phyloP scores from a whole-genome alignment of 1,140 invertebrate genomes.

The Zophobas atratus region DNA sequence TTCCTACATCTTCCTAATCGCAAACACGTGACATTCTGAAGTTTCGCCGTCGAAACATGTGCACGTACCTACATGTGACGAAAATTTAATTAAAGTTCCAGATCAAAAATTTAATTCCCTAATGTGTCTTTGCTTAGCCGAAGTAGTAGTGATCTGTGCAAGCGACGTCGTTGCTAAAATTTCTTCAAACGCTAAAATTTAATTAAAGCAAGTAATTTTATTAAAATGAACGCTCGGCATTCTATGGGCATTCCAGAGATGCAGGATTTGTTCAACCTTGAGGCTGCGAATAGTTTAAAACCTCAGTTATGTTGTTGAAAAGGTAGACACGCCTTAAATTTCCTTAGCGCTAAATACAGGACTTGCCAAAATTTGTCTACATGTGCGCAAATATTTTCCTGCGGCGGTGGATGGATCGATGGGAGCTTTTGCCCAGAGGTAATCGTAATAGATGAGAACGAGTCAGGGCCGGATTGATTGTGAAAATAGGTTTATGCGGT shows the following conservation, averaged over 20 bases:
- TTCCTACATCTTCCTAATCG: background rate
- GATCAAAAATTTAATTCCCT: conserved; percentile 13
- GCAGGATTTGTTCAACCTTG: conserved; percentile 30
- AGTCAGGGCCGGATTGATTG: no score
- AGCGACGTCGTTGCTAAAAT: background rate
- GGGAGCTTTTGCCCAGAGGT: conserved; percentile 6
- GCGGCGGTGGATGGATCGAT: background rate
- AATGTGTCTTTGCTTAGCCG: background rate
- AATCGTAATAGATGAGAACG: background rate
- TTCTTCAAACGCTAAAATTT: conserved; percentile 25
- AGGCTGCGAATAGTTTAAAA: conserved; percentile 20
- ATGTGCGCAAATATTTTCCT: conserved; percentile 6
- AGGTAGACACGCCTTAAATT: conserved; percentile 28
- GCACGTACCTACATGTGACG: background rate
- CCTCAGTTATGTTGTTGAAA: conserved; percentile 20
- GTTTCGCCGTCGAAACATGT: background rate
- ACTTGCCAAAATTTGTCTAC: background rate
- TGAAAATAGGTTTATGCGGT: no score
- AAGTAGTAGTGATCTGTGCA: background rate
- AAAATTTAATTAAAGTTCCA: conserved; percentile 6
- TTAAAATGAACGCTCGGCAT: conserved; percentile 35
- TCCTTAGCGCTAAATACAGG: background rate
- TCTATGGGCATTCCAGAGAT: conserved; percentile 30
- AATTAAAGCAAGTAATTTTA: conserved; percentile 43
- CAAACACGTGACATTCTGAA: background rate